Percentiles rank a stretch among this genome's conserved stretches.
These are phyloP conservation scores for Eurystomus gularis DNA, from an alignment of 2,113 vertebrate species.

Conservation along the genomic window DNA sequence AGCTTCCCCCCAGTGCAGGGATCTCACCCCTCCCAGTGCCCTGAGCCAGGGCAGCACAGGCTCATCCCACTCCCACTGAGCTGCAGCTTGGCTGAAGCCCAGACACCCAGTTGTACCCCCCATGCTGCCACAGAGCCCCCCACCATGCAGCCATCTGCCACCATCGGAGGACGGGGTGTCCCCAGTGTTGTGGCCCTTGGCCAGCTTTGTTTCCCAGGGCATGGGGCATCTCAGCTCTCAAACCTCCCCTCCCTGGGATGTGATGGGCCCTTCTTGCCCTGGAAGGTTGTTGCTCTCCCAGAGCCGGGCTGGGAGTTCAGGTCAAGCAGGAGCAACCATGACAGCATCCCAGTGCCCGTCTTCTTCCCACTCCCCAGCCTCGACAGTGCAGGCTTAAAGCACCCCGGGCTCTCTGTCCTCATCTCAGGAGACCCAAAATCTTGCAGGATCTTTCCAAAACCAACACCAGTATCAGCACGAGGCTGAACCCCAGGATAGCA, in stretches of 20 bases:
- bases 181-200: not conserved
- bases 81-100: slow-evolving; percentile 18
- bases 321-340: not conserved
- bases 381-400: not conserved
- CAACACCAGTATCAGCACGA: not conserved
- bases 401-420: not conserved
- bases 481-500: not conserved
- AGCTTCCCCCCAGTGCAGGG: rapidly evolving
- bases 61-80: not conserved
- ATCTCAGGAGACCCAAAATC: rapidly evolving
- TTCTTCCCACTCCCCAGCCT: not conserved
- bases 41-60: not conserved
- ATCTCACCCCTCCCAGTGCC: not conserved
- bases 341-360: rapidly evolving
- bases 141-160: slow-evolving; percentile 7
- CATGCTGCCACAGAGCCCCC: not conserved
- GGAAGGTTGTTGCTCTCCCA: not conserved
- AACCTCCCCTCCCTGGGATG: not conserved
- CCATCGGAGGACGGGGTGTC: not conserved
- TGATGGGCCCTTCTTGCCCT: rapidly evolving
- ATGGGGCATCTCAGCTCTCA: not conserved
- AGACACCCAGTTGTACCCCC: slow-evolving; percentile 31
- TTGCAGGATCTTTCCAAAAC: not conserved
- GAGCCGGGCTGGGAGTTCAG: not conserved
- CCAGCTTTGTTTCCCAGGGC: not conserved